These are phyloP conservation scores for Cercopithecus mona DNA, from an alignment of 2,113 vertebrate genomes.

Conservation along the genomic window DNA sequence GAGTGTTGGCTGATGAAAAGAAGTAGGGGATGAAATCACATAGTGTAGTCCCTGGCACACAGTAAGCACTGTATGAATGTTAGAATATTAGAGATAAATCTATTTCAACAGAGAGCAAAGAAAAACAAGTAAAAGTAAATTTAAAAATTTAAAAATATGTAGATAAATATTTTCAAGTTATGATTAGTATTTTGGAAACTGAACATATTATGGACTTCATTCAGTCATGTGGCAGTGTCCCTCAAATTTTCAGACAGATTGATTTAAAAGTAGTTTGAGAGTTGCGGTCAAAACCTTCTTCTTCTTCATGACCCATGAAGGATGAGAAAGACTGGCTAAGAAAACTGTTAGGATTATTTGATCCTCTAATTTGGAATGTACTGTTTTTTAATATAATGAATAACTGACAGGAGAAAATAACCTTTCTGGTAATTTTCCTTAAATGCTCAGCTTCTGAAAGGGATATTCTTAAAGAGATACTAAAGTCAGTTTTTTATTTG, in stretches of 20 bases:
- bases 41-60: neutral
- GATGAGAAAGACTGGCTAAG: neutral
- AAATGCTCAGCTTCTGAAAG: neutral
- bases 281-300: neutral
- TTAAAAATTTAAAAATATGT: neutral
- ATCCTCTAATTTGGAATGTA: neutral
- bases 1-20: neutral
- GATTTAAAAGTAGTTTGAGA: neutral
- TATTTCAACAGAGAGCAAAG: neutral
- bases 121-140: neutral
- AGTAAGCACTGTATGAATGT: neutral
- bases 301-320: neutral
- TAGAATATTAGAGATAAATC: neutral
- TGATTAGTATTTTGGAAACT: neutral
- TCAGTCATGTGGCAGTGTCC: neutral
- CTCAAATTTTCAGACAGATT: neutral
- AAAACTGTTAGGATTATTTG: neutral
- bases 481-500: neutral
- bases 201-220: neutral
- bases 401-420: neutral
- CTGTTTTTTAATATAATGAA: neutral
- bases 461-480: neutral
- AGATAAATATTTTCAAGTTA: neutral
- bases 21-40: neutral
- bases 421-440: neutral